phyloP scores from a whole-genome alignment of 2,113 vertebrate genomes.

The Ellobius talpinus region DNA sequence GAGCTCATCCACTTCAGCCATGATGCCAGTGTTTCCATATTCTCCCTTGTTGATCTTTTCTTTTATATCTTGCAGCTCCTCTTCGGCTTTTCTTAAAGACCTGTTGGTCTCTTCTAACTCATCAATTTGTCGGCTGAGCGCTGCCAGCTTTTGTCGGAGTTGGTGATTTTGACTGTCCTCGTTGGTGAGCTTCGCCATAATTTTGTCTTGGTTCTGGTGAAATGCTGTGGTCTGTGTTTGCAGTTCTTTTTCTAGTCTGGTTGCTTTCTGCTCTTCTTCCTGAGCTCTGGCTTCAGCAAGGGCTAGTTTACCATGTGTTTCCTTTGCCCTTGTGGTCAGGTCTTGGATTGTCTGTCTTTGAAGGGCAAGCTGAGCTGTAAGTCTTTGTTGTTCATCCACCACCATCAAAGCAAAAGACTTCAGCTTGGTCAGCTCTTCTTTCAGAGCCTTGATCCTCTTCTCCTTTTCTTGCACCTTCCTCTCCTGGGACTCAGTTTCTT shows the following conservation, averaged over 20 bases:
- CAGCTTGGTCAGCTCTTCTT: slow-evolving; percentile 95
- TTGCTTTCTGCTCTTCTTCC: slow-evolving; percentile 92
- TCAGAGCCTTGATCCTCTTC: slow-evolving; percentile 90
- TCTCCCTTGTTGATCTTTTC: slow-evolving; percentile 95
- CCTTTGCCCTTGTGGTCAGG: slow-evolving; percentile 87
- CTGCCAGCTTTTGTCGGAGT: slow-evolving; percentile 93
- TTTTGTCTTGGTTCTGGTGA: slow-evolving; percentile 93
- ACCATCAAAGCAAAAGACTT: slow-evolving; percentile 98
- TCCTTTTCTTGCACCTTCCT: slow-evolving; percentile 93
- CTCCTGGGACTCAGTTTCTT: slow-evolving; percentile 92
- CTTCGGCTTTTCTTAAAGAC: slow-evolving; percentile 94
- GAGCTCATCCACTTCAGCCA: slow-evolving; percentile 95
- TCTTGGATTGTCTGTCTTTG: slow-evolving; percentile 93
- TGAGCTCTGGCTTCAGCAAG: slow-evolving; percentile 89
- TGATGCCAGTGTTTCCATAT: slow-evolving; percentile 92
- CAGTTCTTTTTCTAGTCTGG: slow-evolving; percentile 91
- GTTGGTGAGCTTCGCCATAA: slow-evolving; percentile 95
- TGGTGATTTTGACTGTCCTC: slow-evolving; percentile 96
- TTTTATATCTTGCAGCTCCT: slow-evolving; percentile 95
- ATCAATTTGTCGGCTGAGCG: slow-evolving; percentile 94
- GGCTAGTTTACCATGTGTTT: slow-evolving; percentile 91
- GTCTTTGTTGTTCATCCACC: slow-evolving; percentile 96
- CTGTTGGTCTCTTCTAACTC: slow-evolving; percentile 97
- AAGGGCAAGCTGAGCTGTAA: slow-evolving; percentile 91
- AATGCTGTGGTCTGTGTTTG: slow-evolving; percentile 87